phyloP scores from a whole-genome alignment of 2,888 invertebrate species.

The Congeria kusceri region DNA sequence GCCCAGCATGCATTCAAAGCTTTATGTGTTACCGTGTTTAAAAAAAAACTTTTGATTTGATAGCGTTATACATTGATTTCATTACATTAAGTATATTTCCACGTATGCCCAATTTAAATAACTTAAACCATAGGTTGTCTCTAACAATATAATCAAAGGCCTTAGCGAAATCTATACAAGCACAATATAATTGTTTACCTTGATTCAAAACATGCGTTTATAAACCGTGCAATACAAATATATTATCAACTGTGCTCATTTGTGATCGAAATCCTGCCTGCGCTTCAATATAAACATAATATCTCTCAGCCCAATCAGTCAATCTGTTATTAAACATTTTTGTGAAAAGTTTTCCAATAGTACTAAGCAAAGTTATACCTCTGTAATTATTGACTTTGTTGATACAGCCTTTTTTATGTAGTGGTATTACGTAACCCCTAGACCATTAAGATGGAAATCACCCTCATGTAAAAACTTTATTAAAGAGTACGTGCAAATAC shows the following conservation, averaged over 20 bases:
- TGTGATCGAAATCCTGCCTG: no score
- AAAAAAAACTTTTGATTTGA: constrained; percentile 28
- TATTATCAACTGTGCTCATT: constrained; percentile 19
- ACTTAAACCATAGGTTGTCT: constrained; percentile 27
- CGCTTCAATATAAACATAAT: no score
- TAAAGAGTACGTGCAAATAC: no score
- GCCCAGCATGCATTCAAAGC: constrained; percentile 20
- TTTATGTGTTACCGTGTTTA: constrained; percentile 9
- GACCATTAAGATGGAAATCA: no score
- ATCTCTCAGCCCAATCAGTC: no score
- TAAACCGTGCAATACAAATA: constrained; percentile 26
- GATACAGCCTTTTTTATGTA: no score
- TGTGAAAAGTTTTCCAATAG: no score
- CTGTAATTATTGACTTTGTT: no score
- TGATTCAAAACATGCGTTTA: constrained; percentile 18
- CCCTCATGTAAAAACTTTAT: no score
- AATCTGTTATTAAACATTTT: no score
- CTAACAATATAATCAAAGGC: constrained; percentile 29
- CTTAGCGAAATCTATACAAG: constrained; percentile 35
- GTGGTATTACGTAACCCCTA: no score
- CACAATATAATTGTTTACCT: constrained; percentile 23
- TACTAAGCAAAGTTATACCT: no score
- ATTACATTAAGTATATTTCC: constrained; percentile 25
- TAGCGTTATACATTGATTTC: constrained; percentile 19
- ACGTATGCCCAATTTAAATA: constrained; percentile 20